Conservation (phyloP, 2,113 vertebrate species). For the Varanus komodoensis region DNA sequence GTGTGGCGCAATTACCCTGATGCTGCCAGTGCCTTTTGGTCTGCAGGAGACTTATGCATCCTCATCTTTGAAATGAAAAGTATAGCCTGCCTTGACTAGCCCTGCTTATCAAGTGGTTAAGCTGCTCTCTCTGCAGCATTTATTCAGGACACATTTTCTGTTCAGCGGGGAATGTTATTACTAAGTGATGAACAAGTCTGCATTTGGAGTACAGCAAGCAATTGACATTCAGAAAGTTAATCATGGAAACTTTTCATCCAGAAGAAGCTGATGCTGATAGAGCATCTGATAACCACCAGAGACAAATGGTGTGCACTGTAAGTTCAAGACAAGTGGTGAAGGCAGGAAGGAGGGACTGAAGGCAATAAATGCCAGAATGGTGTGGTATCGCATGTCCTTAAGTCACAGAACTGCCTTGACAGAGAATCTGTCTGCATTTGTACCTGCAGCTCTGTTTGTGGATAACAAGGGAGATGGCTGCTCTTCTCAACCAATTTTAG, state of each 20-base stretch:
- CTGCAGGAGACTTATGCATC: constrained; percentile 33
- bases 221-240: constrained; percentile 63
- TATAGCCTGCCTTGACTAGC: constrained; percentile 50
- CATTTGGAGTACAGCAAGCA: not conserved
- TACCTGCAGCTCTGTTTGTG: not conserved
- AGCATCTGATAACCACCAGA: constrained; percentile 39
- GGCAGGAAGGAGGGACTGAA: not conserved
- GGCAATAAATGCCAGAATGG: constrained; percentile 11
- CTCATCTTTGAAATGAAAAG: constrained; percentile 51
- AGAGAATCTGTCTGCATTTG: not conserved
- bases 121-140: constrained; percentile 38
- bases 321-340: constrained; percentile 50
- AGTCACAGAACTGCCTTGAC: not conserved
- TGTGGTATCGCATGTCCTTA: constrained; percentile 13
- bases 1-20: constrained; percentile 28
- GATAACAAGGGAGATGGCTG: not conserved
- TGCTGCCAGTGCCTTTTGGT: constrained; percentile 32
- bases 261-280: constrained; percentile 61
- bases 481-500: not conserved
- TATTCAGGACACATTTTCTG: constrained; percentile 48
- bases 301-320: constrained; percentile 36
- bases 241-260: constrained; percentile 60
- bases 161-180: constrained; percentile 53
- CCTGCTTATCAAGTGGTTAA: constrained; percentile 51
- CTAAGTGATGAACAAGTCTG: constrained; percentile 68